Evolutionary conservation across 2,797 vertebrate species (phyloP).

Genomic region (Siniperca scherzeri): DNA sequence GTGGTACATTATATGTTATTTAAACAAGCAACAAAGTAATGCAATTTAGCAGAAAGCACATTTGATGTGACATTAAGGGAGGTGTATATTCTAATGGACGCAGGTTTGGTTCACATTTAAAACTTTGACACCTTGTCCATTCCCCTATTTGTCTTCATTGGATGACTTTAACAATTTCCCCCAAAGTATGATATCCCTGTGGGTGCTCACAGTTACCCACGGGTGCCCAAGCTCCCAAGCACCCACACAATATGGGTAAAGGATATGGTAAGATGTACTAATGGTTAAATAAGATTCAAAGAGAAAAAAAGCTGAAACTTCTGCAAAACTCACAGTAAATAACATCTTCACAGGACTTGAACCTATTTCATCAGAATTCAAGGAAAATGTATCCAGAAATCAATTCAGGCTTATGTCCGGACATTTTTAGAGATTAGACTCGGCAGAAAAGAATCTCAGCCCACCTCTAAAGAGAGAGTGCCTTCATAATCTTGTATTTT

Average conservation of each 20-base stretch:
- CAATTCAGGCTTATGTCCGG: neutral
- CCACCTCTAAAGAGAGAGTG: conserved; percentile 25
- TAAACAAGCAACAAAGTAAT: neutral
- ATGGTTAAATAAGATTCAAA: neutral
- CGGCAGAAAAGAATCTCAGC: conserved; percentile 22
- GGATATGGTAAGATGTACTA: neutral
- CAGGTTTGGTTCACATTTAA: neutral
- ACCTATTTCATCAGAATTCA: neutral
- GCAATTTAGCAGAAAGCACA: neutral
- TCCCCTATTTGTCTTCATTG: neutral
- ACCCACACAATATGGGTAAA: neutral
- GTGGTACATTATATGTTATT: neutral
- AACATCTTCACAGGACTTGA: neutral
- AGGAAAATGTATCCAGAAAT: neutral
- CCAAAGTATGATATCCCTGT: neutral
- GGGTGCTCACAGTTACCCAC: too few species aligned
- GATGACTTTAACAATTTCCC: neutral
- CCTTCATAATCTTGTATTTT: conserved; percentile 1
- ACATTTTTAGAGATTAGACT: conserved; percentile 21
- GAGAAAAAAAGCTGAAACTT: neutral
- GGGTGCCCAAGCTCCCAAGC: neutral
- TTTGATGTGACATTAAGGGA: neutral
- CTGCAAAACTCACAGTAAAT: neutral
- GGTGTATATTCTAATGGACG: neutral
- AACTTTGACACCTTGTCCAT: neutral